Conservation (phyloP, 2,888 invertebrate genomes). For the Leptinotarsa rubiginosa region DNA sequence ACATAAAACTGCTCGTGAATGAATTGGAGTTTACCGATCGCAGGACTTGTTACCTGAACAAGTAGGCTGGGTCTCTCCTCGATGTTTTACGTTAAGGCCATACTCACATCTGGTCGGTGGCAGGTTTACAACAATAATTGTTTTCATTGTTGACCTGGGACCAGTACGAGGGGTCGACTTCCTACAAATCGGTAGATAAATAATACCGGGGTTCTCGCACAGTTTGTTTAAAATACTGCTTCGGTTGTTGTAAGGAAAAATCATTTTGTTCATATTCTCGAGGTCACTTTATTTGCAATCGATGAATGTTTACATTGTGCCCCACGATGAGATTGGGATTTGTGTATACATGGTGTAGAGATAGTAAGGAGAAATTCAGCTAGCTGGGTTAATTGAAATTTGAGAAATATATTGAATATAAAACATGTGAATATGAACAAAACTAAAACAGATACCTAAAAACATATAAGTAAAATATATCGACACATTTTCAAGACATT, state of each 20-base stretch:
- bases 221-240: too few species aligned
- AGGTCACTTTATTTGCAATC: too few species aligned
- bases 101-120: background rate
- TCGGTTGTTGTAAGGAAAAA: too few species aligned
- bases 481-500: too few species aligned
- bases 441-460: too few species aligned
- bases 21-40: constrained; percentile 21
- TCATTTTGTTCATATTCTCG: too few species aligned
- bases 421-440: too few species aligned
- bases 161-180: background rate
- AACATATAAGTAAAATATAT: too few species aligned
- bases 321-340: too few species aligned
- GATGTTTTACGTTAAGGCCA: background rate
- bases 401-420: too few species aligned
- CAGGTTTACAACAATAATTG: constrained; percentile 14
- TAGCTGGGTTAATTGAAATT: background rate
- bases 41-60: constrained; percentile 4
- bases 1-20: constrained; percentile 46
- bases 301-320: too few species aligned
- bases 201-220: background rate
- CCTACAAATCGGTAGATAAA: background rate
- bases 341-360: background rate
- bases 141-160: background rate
- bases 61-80: constrained; percentile 15
- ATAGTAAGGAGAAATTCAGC: background rate